Conservation (phyloP, 2,113 vertebrate species). For the Gymnarchus niloticus region DNA sequence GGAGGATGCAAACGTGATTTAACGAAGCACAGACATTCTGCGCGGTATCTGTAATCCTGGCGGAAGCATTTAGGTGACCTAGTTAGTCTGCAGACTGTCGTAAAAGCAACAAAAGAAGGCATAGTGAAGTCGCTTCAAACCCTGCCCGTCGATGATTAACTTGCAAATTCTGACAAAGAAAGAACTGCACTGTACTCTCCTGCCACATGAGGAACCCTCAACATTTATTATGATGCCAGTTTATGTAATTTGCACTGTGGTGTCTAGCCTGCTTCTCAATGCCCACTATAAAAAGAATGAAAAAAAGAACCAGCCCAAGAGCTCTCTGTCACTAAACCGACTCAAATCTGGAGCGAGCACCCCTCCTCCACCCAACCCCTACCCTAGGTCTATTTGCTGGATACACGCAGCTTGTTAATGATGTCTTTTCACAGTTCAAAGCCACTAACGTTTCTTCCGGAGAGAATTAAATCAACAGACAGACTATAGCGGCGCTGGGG, state of each 20-base stretch:
- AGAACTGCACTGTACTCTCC: background rate
- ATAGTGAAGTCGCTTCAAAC: background rate
- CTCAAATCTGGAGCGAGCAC: background rate
- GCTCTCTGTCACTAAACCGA: constrained; percentile 2
- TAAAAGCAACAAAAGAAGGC: background rate
- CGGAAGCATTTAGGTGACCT: constrained; percentile 12
- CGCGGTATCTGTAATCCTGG: background rate
- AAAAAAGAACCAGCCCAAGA: background rate
- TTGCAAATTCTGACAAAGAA: background rate
- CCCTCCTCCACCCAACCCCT: background rate
- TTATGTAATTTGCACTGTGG: background rate
- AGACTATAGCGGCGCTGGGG: background rate
- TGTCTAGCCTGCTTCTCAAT: background rate
- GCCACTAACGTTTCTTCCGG: background rate
- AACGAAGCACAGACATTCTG: background rate
- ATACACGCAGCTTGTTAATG: constrained; percentile 9
- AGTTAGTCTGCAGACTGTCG: constrained; percentile 2
- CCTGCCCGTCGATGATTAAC: background rate
- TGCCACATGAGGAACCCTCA: background rate
- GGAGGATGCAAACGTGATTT: background rate
- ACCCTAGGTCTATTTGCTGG: background rate
- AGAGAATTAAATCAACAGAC: constrained; percentile 6
- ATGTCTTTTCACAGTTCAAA: constrained; percentile 18
- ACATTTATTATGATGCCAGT: background rate
- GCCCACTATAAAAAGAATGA: background rate